Conservation (phyloP, 2,888 invertebrate genomes). For the Drosophila buzzatii region DNA sequence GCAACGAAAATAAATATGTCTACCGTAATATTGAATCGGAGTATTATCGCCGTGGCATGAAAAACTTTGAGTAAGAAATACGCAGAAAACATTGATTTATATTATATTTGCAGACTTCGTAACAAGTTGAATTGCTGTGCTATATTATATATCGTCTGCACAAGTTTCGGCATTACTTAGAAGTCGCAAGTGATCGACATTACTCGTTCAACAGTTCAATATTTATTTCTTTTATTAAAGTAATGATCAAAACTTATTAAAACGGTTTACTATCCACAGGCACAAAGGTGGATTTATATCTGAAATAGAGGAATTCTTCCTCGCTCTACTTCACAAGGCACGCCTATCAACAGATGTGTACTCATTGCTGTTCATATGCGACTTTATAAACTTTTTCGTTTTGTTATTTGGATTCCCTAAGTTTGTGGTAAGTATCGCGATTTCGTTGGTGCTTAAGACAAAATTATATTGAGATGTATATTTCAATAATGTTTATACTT, state of each 20-base stretch:
- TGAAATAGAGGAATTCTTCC: constrained; percentile 89
- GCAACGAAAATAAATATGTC: constrained; percentile 56
- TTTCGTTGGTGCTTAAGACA: too few species aligned
- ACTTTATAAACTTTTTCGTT: constrained; percentile 98
- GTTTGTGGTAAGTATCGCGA: constrained; percentile 91
- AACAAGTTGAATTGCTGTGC: too few species aligned
- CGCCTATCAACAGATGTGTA: constrained; percentile 89
- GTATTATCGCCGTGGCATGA: constrained; percentile 50
- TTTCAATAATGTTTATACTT: neutral
- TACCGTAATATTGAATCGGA: constrained; percentile 62
- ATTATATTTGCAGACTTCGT: too few species aligned
- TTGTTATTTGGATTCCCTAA: constrained; percentile 97
- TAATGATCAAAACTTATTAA: neutral
- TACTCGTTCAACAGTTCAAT: too few species aligned
- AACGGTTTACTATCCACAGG: constrained; percentile 20
- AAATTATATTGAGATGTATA: too few species aligned
- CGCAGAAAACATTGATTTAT: neutral
- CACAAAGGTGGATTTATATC: constrained; percentile 46
- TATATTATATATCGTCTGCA: too few species aligned
- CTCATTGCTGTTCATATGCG: constrained; percentile 98
- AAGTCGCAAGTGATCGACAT: too few species aligned
- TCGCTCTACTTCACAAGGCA: constrained; percentile 84
- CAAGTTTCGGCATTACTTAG: too few species aligned
- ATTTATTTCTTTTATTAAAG: too few species aligned
- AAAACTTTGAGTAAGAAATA: constrained; percentile 6